Evolutionary conservation across 2,113 vertebrate genomes (phyloP).

Genomic region (Cettia cetti): DNA sequence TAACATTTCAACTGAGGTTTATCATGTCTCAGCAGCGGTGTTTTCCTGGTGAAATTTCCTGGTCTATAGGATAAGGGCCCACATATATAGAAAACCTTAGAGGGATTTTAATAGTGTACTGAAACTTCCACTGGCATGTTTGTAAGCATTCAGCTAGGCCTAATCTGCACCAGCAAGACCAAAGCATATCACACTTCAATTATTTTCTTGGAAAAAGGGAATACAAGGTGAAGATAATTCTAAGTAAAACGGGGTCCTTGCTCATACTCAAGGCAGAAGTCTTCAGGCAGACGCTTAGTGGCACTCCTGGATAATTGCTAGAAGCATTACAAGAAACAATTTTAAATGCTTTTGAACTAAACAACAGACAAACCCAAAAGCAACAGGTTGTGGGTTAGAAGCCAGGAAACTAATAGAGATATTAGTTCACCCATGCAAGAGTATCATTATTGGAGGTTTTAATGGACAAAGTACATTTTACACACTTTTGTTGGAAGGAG

Average conservation of each 20-base stretch:
- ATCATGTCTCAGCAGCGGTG: not conserved
- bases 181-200: not conserved
- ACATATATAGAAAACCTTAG: not conserved
- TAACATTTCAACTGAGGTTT: not conserved
- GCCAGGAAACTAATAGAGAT: not conserved
- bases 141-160: not conserved
- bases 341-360: not conserved
- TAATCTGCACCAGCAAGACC: not conserved
- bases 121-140: not conserved
- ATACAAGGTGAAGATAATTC: fast-evolving
- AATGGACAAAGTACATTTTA: not conserved
- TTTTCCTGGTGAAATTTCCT: not conserved
- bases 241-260: not conserved
- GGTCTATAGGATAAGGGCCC: not conserved
- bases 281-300: not conserved
- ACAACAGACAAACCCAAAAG: not conserved
- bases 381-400: not conserved
- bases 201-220: not conserved
- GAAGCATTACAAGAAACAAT: not conserved
- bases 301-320: not conserved
- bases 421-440: not conserved
- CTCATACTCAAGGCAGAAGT: not conserved
- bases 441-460: not conserved
- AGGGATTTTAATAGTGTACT: not conserved
- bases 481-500: not conserved